A percentile compares a stretch with the other conserved stretches of the same genome.
Conservation (phyloP, 1,140 invertebrate genomes). For the Oscheius sp. region DNA sequence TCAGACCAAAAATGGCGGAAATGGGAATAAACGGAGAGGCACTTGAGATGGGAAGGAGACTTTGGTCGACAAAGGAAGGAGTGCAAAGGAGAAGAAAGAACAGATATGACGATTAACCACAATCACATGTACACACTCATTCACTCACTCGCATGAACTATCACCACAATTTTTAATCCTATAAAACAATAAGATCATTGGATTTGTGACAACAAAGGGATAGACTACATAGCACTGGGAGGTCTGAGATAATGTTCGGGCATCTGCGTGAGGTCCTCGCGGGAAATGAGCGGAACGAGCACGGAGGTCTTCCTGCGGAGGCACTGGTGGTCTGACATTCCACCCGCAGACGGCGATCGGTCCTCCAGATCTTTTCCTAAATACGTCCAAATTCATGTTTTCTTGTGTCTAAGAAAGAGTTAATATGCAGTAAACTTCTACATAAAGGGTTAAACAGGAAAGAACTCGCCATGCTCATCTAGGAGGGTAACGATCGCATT, state of each 20-base stretch:
- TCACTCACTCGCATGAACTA: too few species aligned
- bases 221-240: background rate
- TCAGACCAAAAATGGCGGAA: slow-evolving; percentile 1
- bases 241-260: background rate
- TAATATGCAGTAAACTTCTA: too few species aligned
- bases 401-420: too few species aligned
- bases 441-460: background rate
- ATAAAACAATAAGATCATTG: background rate
- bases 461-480: slow-evolving; percentile 30
- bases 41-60: too few species aligned
- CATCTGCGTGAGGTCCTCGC: slow-evolving; percentile 37
- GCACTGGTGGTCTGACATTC: slow-evolving; percentile 6
- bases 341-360: slow-evolving; percentile 15
- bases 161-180: too few species aligned
- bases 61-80: background rate
- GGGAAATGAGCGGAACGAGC: slow-evolving; percentile 49
- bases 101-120: background rate
- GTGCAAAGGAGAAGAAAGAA: background rate
- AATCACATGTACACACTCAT: too few species aligned
- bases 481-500: slow-evolving; percentile 14
- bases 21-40: background rate
- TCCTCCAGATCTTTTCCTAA: slow-evolving; percentile 4
- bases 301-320: slow-evolving; percentile 49
- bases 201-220: background rate
- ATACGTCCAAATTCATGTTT: too few species aligned